phyloP scores from a whole-genome alignment of 2,113 vertebrate species.

The Malurus elegans region DNA sequence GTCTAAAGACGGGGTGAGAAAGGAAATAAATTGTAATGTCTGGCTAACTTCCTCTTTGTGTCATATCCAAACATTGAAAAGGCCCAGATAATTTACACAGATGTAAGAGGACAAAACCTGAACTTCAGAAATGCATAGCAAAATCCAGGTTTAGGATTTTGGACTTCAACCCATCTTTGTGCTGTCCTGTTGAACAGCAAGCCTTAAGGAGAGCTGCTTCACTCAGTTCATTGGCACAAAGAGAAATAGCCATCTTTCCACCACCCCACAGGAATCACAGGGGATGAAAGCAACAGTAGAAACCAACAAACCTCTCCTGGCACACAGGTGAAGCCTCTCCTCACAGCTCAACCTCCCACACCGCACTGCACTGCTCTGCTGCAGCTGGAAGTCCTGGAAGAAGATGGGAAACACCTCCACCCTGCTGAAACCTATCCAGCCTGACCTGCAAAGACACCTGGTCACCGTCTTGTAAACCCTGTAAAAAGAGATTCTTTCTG shows the following conservation, averaged over 20 bases:
- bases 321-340: accelerated
- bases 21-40: conserved; percentile 36
- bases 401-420: not conserved
- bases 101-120: not conserved
- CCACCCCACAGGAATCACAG: not conserved
- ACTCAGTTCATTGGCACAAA: not conserved
- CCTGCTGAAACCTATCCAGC: not conserved
- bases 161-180: not conserved
- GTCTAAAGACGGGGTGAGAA: conserved; percentile 33
- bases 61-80: not conserved
- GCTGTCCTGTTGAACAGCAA: not conserved
- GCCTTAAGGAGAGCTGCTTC: not conserved
- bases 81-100: not conserved
- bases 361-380: not conserved
- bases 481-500: not conserved
- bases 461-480: not conserved
- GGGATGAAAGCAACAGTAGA: accelerated
- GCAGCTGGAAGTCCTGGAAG: not conserved
- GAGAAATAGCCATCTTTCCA: not conserved
- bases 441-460: not conserved
- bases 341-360: not conserved
- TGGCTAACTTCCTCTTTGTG: not conserved
- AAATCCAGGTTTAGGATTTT: not conserved
- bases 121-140: not conserved
- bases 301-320: not conserved